Evolutionary conservation across 1,140 invertebrate species (phyloP), one percentile per base, ranked within the genome.

Genomic region (Ctenoplectra terminalis): DNA sequence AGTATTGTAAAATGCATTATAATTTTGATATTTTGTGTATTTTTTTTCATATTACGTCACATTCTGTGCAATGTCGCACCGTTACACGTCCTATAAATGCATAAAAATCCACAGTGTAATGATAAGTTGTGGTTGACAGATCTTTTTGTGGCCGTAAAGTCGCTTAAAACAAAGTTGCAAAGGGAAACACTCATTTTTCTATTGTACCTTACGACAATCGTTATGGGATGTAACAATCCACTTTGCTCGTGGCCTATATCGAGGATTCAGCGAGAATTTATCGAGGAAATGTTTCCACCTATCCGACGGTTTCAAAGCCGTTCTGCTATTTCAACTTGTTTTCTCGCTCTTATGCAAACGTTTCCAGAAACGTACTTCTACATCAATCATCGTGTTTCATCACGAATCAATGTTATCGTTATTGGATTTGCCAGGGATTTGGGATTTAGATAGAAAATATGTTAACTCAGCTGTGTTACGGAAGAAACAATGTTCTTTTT

Each of bases 261-360:
- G 52, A 60, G 23, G 20, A 78, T n/a, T 60, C 31, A 43, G 13
- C 29, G 29, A 56, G 66, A 70, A 70, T 60, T 70, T 70, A 46
- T 78, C 64, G 52, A 52, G 64, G 9, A 71, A 60, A 71, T 26
- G 46, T 63, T 48, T 71, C 48, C 66, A 71, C 48, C 13, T 34
- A n/a, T 40, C 5, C 31, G 17, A 23, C 11, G n/a, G 23, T 48
- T 63, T 37, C 43, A 63, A 63, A 74, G n/a, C 31, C 9, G 4
- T 72, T 63, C 13, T 6, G 20, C 9, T 17, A 17, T 56, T 75
- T 17, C 13, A 43, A 31, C 11, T 20, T 31, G 48, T 9, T 63
- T 72, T 23, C n/a, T 40, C 43, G 11, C 1, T 34, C 15, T 60
- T 66, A 40, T 29, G 6, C 6, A 29, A 70, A 60, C 15, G 43